Evolutionary conservation across 2,797 vertebrate species (phyloP).

Genomic region (Naso thynnoides): DNA sequence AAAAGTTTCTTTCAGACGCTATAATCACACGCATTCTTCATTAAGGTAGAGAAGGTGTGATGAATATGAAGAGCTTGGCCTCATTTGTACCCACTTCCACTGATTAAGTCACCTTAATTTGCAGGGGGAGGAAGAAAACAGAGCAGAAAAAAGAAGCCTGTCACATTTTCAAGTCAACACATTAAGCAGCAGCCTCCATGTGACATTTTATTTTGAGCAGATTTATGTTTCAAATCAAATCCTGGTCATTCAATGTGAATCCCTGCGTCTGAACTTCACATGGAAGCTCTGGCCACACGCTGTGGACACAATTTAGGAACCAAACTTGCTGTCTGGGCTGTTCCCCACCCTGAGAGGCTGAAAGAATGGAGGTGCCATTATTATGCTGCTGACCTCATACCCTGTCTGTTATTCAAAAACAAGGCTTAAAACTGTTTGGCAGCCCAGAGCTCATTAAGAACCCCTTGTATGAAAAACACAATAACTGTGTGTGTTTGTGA

Average conservation of each 20-base stretch:
- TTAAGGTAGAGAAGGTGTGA: constrained; percentile 37
- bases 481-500: constrained; percentile 41
- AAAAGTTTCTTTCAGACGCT: constrained; percentile 47
- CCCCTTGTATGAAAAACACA: constrained; percentile 55
- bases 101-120: constrained; percentile 24
- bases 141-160: constrained; percentile 6
- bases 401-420: constrained; percentile 63
- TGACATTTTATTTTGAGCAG: constrained; percentile 28
- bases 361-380: constrained; percentile 47
- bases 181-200: constrained; percentile 33
- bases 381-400: constrained; percentile 55
- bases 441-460: constrained; percentile 51
- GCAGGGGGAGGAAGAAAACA: constrained; percentile 24
- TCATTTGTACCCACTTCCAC: constrained; percentile 36
- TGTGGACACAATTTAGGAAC: constrained; percentile 21
- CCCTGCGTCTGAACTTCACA: constrained; percentile 34
- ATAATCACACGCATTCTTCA: constrained; percentile 43
- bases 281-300: constrained; percentile 19
- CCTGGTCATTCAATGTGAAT: constrained; percentile 48
- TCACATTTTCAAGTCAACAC: constrained; percentile 44
- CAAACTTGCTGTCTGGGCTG: constrained; percentile 7
- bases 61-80: constrained; percentile 24
- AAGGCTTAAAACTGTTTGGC: constrained; percentile 51
- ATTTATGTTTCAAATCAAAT: constrained; percentile 41
- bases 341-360: constrained; percentile 54